phyloP scores from a whole-genome alignment of 2,113 vertebrate genomes.

The Phalacrocorax pelagicus region DNA sequence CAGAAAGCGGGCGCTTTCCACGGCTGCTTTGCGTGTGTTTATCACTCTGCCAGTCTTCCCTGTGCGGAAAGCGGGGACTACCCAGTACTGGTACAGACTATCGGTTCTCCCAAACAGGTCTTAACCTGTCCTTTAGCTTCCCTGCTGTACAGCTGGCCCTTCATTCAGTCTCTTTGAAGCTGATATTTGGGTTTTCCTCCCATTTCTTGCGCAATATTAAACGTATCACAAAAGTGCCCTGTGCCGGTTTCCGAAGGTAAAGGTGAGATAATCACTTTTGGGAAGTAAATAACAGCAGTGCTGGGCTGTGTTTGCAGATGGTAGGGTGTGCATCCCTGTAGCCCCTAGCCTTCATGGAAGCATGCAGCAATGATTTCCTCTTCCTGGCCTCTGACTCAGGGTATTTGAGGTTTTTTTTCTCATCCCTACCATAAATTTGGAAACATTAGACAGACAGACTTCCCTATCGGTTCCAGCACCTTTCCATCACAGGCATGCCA shows the following conservation, averaged over 20 bases:
- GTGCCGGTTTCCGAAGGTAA: not conserved
- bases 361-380: not conserved
- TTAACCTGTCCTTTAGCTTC: not conserved
- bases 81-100: not conserved
- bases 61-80: not conserved
- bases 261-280: not conserved
- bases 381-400: not conserved
- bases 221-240: not conserved
- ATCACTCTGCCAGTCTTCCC: not conserved
- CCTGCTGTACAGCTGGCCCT: not conserved
- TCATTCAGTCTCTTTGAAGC: not conserved
- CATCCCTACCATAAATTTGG: not conserved
- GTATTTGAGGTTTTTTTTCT: not conserved
- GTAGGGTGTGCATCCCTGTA: not conserved
- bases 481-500: not conserved
- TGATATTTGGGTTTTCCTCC: not conserved
- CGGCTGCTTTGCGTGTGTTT: not conserved
- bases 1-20: not conserved
- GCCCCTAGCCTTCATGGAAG: not conserved
- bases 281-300: not conserved
- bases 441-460: not conserved
- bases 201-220: not conserved
- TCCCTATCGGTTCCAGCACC: not conserved
- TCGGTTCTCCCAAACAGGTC: not conserved
- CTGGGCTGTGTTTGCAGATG: not conserved